Base-by-base conservation (phyloP, 2,888 invertebrate genomes). In the Schrankia costaestrigalis region DNA sequence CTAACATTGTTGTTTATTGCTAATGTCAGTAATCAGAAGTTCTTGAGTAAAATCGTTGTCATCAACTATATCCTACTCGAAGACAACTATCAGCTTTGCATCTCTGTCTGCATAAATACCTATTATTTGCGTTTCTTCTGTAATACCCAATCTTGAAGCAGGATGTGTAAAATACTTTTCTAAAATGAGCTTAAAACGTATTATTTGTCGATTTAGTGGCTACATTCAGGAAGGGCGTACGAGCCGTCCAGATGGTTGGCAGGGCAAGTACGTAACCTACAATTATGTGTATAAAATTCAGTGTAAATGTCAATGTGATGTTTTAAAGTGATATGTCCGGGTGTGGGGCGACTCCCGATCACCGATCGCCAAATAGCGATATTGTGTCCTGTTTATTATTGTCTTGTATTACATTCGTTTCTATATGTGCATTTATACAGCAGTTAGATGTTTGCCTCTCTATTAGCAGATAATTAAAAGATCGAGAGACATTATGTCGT, bases 171-270 rank as follows among this genome's bases (percentile, higher is more conserved):
- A 62, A 57, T 66, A 60, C 33, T 48, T 46, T 68, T 25, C 62
- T 60, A 56, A 55, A 62, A 48, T 65, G 63, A 73, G 67, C 54
- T 73, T 73, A 69, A 74, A 84, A 67, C 53, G 46, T 74, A 63
- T 81, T 85, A 63, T 86, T 87, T 87, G 78, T 84, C 81, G 84
- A 80, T 88, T 88, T 92, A 98, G 98, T 98, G 96, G 97, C 98
- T 85, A 96, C 98, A 90, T 99, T 99, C 95, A 96, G 98, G 94
- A 98, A 98, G 91, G 98, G 98, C 92, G 98, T 98, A 89, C 95
- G 98, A 90, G 98, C 98, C 91, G 96, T 98, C 90, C 97, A 97
- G 92, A 95, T 97, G 94, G 96, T 96, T 90, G 97, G 97, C 91
- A 93, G 97, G 93, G 95, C 97, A 96, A 97, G 97, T 97, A 97